Evolutionary conservation across 64 coral and sea anemone species (phyloP), one percentile per base, ranked within the genome.

Genomic region (Porites lutea): DNA sequence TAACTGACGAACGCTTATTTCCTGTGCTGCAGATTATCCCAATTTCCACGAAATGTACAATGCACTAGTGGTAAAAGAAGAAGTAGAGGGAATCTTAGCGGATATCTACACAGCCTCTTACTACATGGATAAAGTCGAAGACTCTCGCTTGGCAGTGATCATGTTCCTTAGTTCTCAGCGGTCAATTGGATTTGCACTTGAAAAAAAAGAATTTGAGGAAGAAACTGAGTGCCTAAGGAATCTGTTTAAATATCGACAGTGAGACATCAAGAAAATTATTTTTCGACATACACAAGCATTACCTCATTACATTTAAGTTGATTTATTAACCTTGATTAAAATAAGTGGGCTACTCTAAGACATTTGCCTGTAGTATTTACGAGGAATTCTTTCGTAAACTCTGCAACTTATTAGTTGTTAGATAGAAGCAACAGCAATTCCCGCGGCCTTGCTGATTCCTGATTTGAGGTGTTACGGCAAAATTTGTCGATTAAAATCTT

Each of bases 211-310:
- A 0, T 49, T 51, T 2, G 27, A 37, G 27, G 1, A 37, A 37
- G 3, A 8, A 13, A 19, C 48, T 5, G 50, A 13, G 13, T 72
- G 20, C 3, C 5, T 75, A 50, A 75, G 12, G 7, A 14, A 75
- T 5, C 13, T 50, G 12, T 75, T 75, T 14, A 75, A 75, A 51
- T 75, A 75, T 47, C 48, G 72, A 75, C 72, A 75, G 48, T 45
- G 72, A 14, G 72, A 75, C 50, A n/a, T 75, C 14, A 75, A 75
- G 48, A 75, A 75, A 47, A 52, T 75, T 47, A 75, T 75, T 43
- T 15, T 52, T 16, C 72, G 46, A 52, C 72, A 75, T 47, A 49
- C 48, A 3, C 43, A 75, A 13, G 14, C 48, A 16, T 75, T 75
- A 7, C 72, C 51, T 49, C 48, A 16, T 75, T 75, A 7, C 72